Conservation (phyloP, 1,140 invertebrate genomes). For the Zaprionus tsacasi region DNA sequence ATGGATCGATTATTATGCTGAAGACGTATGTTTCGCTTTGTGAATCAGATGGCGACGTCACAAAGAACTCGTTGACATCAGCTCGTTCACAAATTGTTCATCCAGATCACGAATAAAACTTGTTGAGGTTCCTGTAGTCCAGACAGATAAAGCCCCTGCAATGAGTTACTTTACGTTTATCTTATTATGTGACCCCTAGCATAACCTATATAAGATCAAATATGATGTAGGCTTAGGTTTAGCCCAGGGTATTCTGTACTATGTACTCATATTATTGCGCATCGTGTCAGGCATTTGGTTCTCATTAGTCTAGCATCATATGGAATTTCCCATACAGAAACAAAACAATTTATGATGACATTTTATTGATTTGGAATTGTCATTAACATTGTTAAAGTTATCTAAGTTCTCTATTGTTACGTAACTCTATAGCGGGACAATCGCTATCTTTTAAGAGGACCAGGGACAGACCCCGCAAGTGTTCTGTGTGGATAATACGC, state of each 20-base stretch:
- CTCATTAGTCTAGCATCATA: not conserved
- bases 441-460: too few species aligned
- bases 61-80: constrained; percentile 43
- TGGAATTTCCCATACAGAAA: not conserved
- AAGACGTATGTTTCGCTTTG: constrained; percentile 8
- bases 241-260: not conserved
- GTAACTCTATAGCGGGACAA: too few species aligned
- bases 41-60: constrained; percentile 22
- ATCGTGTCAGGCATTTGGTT: not conserved
- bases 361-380: not conserved
- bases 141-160: not conserved
- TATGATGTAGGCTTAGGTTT: not conserved
- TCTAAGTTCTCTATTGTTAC: not conserved
- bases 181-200: too few species aligned
- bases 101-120: constrained; percentile 9
- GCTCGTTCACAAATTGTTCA: constrained; percentile 14
- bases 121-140: not conserved
- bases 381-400: not conserved
- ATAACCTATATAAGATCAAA: not conserved
- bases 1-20: constrained; percentile 36
- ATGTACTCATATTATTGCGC: not conserved
- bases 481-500: constrained; percentile 11
- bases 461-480: constrained; percentile 22
- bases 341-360: not conserved
- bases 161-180: not conserved